A percentile compares a stretch with the other conserved stretches of the same genome.
Evolutionary conservation across 2,797 vertebrate genomes (phyloP).

Genomic region (Florisuga fusca): DNA sequence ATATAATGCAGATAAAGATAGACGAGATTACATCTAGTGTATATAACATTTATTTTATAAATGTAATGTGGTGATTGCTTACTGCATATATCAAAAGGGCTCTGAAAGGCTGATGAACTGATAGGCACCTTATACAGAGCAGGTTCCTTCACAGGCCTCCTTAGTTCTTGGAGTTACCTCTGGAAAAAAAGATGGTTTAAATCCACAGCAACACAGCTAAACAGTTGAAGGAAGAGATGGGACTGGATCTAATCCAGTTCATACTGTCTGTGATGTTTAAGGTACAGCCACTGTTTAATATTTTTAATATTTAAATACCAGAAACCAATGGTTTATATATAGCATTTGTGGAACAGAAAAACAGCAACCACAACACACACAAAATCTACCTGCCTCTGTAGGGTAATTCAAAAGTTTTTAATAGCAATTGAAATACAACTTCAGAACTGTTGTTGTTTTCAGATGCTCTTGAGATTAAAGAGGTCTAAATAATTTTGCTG

Average conservation of each 20-base stretch:
- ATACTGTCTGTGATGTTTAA: not conserved
- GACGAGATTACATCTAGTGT: constrained; percentile 13
- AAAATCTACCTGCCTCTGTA: not conserved
- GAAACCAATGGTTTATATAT: not conserved
- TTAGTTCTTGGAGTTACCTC: not conserved
- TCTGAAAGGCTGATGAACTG: not conserved
- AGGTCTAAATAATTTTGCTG: not conserved
- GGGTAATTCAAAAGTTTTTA: not conserved
- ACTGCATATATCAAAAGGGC: not conserved
- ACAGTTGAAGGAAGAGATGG: not conserved
- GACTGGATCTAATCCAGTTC: not conserved
- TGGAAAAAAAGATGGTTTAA: not conserved
- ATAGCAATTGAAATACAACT: not conserved
- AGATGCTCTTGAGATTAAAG: not conserved
- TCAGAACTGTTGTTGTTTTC: not conserved
- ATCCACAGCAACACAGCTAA: not conserved
- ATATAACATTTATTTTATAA: constrained; percentile 37
- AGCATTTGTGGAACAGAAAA: not conserved
- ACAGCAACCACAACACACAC: no score
- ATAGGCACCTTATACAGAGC: not conserved
- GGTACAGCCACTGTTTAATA: not conserved
- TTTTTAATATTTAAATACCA: not conserved
- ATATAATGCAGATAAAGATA: constrained; percentile 22
- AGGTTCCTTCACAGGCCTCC: not conserved
- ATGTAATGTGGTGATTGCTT: not conserved